Base-by-base conservation (phyloP, 2,888 invertebrate species). In the Phyllotreta cruciferae region DNA sequence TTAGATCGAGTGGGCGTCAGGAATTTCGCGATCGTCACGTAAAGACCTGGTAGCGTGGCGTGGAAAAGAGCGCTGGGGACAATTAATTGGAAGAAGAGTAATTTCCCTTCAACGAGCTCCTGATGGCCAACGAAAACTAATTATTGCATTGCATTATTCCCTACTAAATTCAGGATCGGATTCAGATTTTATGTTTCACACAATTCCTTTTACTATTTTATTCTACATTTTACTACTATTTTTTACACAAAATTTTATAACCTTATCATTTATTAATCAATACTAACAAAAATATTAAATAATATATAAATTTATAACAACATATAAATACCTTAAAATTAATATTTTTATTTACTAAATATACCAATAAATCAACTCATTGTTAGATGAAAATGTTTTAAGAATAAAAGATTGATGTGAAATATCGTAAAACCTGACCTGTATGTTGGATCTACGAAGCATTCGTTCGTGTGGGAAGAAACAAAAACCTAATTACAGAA, bases 401-500 rank as follows among this genome's bases (percentile, higher is more conserved):
- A n/a, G n/a, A n/a, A n/a, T n/a, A n/a, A n/a, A n/a, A n/a, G n/a
- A 41, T 41, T 9, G 34, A 34, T 54, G 14, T 9, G 10, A 41
- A 41, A 41, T 41, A 10, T 44, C 1, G 34, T 9, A 13, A 11
- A 38, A 35, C 52, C 60, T 50, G 52, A 11, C 60, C 60, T 60
- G 68, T 68, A 64, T 35, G 37, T 14, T 37, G 38, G 11, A 52
- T 52, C 37, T 37, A 9, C 37, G 37, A 74, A 68, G 71, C 73
- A 73, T 71, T 77, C 75, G 76, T 76, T 73, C 71, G 71, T 74
- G 73, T 69, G 74, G 73, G 70, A 77, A 74, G 73, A 75, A 78
- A 76, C 75, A 78, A 78, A 80, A 80, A 80, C 79, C 79, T 80
- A 80, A 80, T 80, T 80, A 80, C 78, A 71, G 77, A 77, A 80